Conservation (phyloP, 2,113 vertebrate species). For the Colius striatus region DNA sequence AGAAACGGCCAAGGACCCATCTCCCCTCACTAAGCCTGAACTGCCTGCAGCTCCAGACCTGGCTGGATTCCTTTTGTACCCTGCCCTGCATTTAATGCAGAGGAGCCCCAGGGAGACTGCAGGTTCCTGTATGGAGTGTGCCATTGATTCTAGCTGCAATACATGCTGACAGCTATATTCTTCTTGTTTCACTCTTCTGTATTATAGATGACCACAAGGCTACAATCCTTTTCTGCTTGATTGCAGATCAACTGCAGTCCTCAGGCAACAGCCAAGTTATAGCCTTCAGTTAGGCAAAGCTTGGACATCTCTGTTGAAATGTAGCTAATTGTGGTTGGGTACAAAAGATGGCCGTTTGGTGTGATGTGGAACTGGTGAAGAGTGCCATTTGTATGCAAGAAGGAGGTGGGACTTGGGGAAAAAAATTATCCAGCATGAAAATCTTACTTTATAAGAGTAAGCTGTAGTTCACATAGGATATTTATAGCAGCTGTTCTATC, state of each 20-base stretch:
- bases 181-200: slow-evolving; percentile 14
- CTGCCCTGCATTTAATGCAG: not conserved
- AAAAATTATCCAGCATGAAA: not conserved
- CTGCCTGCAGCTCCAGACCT: not conserved
- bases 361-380: not conserved
- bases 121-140: not conserved
- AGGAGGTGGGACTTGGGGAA: not conserved
- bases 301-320: not conserved
- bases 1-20: not conserved
- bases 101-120: not conserved
- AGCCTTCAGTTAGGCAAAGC: not conserved
- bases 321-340: not conserved
- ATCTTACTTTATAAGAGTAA: not conserved
- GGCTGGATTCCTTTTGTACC: not conserved
- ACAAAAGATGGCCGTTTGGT: not conserved
- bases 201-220: slow-evolving; percentile 1
- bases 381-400: not conserved
- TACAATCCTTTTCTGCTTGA: slow-evolving; percentile 19
- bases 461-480: not conserved
- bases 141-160: not conserved
- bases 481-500: not conserved
- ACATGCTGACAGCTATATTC: not conserved
- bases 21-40: fast-evolving
- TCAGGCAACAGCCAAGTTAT: not conserved
- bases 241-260: slow-evolving; percentile 13